Evolutionary conservation across 2,888 invertebrate species (phyloP).

Genomic region (Lordiphosa fenestrarum): DNA sequence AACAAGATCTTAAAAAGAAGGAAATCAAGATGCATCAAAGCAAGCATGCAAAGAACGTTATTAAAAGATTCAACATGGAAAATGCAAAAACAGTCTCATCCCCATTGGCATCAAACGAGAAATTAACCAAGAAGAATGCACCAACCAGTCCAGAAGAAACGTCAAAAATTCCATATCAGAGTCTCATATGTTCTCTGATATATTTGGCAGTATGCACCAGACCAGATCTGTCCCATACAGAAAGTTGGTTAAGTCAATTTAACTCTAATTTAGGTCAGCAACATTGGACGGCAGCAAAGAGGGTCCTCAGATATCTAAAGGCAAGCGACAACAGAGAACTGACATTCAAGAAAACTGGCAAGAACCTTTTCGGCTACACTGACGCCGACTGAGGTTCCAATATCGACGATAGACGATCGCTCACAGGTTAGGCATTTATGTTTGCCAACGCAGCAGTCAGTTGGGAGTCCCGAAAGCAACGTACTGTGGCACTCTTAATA

Average conservation of each 20-base stretch:
- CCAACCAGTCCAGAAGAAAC: neutral
- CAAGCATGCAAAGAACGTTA: too few relatives aligned
- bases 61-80: too few relatives aligned
- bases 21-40: too few relatives aligned
- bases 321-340: neutral
- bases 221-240: too few relatives aligned
- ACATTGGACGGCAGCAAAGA: neutral
- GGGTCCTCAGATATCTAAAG: neutral
- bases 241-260: neutral
- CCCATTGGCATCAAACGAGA: neutral
- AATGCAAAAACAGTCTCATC: too few relatives aligned
- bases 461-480: neutral
- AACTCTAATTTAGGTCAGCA: neutral
- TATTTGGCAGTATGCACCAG: too few relatives aligned
- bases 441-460: neutral
- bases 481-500: too few relatives aligned
- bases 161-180: too few relatives aligned
- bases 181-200: too few relatives aligned
- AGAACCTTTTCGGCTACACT: neutral
- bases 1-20: too few relatives aligned
- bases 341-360: too few relatives aligned
- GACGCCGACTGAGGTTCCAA: slow-evolving; percentile 2
- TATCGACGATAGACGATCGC: neutral
- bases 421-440: neutral
- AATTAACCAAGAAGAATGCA: neutral